phyloP scores from a whole-genome alignment of 2,888 invertebrate species.

The Thereva unica region DNA sequence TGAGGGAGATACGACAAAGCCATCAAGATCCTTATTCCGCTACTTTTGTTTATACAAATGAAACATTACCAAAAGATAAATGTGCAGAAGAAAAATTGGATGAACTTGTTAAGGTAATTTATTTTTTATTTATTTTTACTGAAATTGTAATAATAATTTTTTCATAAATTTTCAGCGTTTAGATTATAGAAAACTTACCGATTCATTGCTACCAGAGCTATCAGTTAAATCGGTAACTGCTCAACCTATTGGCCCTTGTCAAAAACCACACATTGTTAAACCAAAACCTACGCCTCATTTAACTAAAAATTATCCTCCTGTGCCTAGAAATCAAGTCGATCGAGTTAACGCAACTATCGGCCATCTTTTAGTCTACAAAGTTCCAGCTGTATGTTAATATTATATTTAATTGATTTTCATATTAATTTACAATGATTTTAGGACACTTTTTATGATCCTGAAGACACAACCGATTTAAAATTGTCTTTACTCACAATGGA shows the following conservation, averaged over 20 bases:
- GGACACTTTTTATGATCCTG: slow-evolving; percentile 89
- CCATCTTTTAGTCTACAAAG: slow-evolving; percentile 76
- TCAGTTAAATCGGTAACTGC: slow-evolving; percentile 68
- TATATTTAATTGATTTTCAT: neutral
- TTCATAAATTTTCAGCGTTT: slow-evolving; percentile 52
- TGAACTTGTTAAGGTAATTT: slow-evolving; percentile 68
- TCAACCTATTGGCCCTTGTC: slow-evolving; percentile 71
- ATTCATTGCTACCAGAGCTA: slow-evolving; percentile 69
- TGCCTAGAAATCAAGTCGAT: slow-evolving; percentile 83
- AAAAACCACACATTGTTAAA: slow-evolving; percentile 59
- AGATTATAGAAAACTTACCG: slow-evolving; percentile 61
- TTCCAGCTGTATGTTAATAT: slow-evolving; percentile 68
- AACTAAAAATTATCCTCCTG: slow-evolving; percentile 72
- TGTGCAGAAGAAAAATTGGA: slow-evolving; percentile 79
- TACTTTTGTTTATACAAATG: slow-evolving; percentile 77
- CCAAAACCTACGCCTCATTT: slow-evolving; percentile 61
- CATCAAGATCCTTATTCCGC: slow-evolving; percentile 59
- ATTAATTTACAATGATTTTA: slow-evolving; percentile 49
- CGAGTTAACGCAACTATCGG: slow-evolving; percentile 81
- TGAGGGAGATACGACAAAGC: slow-evolving; percentile 55
- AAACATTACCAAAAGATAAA: slow-evolving; percentile 74
- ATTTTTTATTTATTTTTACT: slow-evolving; percentile 9
- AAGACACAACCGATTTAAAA: slow-evolving; percentile 77
- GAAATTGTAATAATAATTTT: slow-evolving; percentile 40
- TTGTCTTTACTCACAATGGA: slow-evolving; percentile 76